phyloP scores from a whole-genome alignment of 2,888 invertebrate genomes.

The Acanthosepion lycidas region DNA sequence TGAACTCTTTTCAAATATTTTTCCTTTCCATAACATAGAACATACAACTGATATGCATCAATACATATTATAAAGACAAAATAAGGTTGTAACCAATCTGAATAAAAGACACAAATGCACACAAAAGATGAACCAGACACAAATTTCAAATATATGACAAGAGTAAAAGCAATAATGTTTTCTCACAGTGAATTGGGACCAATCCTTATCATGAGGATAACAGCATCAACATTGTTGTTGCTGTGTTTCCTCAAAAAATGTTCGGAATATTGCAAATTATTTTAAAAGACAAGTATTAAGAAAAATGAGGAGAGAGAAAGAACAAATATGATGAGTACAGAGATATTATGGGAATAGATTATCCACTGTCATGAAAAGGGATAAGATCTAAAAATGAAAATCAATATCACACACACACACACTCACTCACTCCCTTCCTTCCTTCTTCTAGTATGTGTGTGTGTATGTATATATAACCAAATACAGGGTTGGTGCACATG shows the following conservation, averaged over 20 bases:
- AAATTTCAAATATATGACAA: background rate
- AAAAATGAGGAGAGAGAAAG: background rate
- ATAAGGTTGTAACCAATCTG: background rate
- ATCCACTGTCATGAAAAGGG: background rate
- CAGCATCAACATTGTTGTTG: background rate
- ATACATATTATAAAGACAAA: background rate
- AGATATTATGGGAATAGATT: constrained; percentile 2
- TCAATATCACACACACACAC: background rate
- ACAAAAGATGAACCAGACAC: background rate
- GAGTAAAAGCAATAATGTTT: background rate
- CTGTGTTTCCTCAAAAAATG: background rate
- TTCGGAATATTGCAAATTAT: background rate
- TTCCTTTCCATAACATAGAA: too few relatives aligned
- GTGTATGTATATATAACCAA: too few relatives aligned
- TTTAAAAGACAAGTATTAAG: constrained; percentile 23
- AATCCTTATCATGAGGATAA: background rate
- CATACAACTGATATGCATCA: background rate
- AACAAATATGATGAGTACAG: background rate
- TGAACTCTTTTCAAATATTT: too few relatives aligned
- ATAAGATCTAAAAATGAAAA: background rate
- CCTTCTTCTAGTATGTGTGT: too few relatives aligned
- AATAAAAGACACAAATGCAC: background rate
- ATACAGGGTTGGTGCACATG: too few relatives aligned
- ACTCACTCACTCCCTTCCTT: background rate
- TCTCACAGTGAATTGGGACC: background rate